Percentiles rank a stretch among this genome's conserved stretches.
Evolutionary conservation across 2,797 vertebrate genomes (phyloP).

Genomic region (Bucorvus abyssinicus): DNA sequence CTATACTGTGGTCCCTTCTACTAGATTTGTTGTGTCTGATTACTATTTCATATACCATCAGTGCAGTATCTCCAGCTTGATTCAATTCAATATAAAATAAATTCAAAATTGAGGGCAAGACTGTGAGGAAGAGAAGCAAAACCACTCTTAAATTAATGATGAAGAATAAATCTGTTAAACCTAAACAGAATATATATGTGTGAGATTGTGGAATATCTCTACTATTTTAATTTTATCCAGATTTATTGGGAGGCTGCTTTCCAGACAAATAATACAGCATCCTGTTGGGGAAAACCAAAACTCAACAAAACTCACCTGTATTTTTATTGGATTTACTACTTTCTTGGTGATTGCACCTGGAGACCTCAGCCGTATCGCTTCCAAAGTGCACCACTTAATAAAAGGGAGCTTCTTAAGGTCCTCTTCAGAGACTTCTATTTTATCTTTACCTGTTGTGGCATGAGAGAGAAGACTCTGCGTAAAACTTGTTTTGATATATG

Average conservation of each 20-base stretch:
- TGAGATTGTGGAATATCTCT: not conserved
- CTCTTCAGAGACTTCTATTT: slow-evolving; percentile 69
- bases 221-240: not conserved
- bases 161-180: not conserved
- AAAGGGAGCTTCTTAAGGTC: slow-evolving; percentile 76
- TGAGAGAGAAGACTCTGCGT: not conserved
- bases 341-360: slow-evolving; percentile 81
- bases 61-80: not conserved
- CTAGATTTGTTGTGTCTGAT: not conserved
- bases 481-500: not conserved
- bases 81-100: not conserved
- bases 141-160: not conserved
- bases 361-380: slow-evolving; percentile 78
- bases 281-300: rapidly evolving
- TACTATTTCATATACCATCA: not conserved
- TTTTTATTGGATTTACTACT: slow-evolving; percentile 77
- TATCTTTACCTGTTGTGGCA: slow-evolving; percentile 70
- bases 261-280: not conserved
- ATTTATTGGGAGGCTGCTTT: not conserved
- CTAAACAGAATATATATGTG: not conserved
- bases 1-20: not conserved
- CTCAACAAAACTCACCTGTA: slow-evolving; percentile 69
- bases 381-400: slow-evolving; percentile 81
- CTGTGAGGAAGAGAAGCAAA: not conserved
- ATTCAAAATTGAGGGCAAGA: not conserved